These are phyloP conservation scores for Diacarnus erythraeanus DNA, from an alignment of 37 sponge, comb jelly and placozoan genomes.

Conservation along the genomic window DNA sequence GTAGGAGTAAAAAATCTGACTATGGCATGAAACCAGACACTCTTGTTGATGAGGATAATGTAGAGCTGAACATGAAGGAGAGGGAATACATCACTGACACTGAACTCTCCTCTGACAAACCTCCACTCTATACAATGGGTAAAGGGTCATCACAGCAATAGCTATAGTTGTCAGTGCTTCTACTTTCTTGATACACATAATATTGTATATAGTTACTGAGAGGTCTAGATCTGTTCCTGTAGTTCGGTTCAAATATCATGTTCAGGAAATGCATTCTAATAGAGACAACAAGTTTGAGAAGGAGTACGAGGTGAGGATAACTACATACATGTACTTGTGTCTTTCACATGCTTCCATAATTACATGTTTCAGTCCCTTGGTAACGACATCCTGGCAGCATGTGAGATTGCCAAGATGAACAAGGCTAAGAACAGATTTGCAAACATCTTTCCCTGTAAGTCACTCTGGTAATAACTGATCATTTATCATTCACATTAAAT, in stretches of 20 bases:
- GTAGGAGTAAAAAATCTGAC: neutral
- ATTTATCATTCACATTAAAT: too few species aligned
- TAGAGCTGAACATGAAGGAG: neutral
- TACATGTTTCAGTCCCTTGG: neutral
- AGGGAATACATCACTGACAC: neutral
- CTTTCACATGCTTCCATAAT: neutral
- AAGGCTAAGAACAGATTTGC: constrained; percentile 70
- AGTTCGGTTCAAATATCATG: constrained; percentile 48
- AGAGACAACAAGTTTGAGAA: constrained; percentile 69
- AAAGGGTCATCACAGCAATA: constrained; percentile 1
- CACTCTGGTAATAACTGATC: neutral
- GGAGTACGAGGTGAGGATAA: constrained; percentile 58
- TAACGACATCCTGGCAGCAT: neutral
- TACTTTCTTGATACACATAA: neutral
- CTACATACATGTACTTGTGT: neutral
- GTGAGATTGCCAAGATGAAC: constrained; percentile 38
- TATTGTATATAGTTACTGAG: neutral
- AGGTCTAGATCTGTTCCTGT: constrained; percentile 18
- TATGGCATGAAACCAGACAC: neutral
- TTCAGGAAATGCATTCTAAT: constrained; percentile 58
- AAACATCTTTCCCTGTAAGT: constrained; percentile 80
- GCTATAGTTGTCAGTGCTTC: neutral
- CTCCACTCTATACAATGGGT: neutral
- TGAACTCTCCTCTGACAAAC: neutral
- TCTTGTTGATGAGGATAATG: neutral